Base-by-base conservation (phyloP, 2,113 vertebrate species). In the Panthera tigris region DNA sequence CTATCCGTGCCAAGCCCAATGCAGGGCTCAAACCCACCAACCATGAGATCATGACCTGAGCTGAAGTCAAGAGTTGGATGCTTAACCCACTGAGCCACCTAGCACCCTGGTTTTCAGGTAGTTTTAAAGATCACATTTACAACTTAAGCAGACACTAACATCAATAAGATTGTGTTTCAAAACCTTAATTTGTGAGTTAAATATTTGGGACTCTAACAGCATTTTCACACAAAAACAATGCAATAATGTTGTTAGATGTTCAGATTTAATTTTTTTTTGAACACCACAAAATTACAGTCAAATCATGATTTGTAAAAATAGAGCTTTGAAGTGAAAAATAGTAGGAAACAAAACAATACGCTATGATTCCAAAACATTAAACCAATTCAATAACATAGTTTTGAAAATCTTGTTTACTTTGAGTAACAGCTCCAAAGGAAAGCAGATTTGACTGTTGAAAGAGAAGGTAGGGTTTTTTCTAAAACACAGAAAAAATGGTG, bases 111-210 rank as follows among this genome's bases (percentile, higher is more conserved):
- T 82, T 95, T 93, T 90, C 33, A 57, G 14, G 13, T 89, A 5
- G 7, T 73, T 96, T 83, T 79, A 85, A 94, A 90, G 21, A 61
- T 87, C 52, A 13, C 14, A 19, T n/a, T 86, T 76, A n/a, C 11
- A 39, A 5, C 55, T 78, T 15, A 31, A 7, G 10, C 33, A 52
- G 27, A 8, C 16, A 80, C 45, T 94, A 63, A 57, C 1, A 66
- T 79, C 5, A 57, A 0, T 8, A 74, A 11, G 12, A 5, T 55
- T 86, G 14, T 50, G 11, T 81, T 95, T 57, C 7, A n/a, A 25
- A 95, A 63, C 3, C 96, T 96, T 93, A 63, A 84, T 21, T 83
- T 61, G 39, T 68, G 74, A 95, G 10, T 92, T 93, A 73, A 83
- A 55, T 95, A 39, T 94, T 87, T 86, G 69, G 21, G 7, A 84